Conservation (phyloP, 1,140 invertebrate genomes). For the Pectinophora gossypiella region DNA sequence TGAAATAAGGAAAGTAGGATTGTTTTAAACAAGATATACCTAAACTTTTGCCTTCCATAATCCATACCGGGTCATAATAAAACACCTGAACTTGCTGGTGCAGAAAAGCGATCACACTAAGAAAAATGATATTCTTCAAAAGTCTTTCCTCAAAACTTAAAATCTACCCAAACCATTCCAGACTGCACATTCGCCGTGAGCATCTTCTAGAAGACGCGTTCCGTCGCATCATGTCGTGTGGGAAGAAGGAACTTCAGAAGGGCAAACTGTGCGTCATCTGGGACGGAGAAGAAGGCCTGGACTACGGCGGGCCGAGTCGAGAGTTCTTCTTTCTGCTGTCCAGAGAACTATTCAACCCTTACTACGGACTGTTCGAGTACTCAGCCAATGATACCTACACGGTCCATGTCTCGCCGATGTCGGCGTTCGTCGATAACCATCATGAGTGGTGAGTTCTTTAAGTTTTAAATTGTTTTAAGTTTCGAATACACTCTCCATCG, state of each 20-base stretch:
- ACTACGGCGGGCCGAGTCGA: slow-evolving; percentile 96
- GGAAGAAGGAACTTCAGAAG: slow-evolving; percentile 96
- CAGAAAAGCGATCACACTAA: too few species aligned
- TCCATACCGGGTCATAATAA: not conserved
- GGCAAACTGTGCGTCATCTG: slow-evolving; percentile 96
- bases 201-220: slow-evolving; percentile 97
- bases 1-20: not conserved
- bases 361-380: slow-evolving; percentile 98
- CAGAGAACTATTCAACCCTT: slow-evolving; percentile 97
- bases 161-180: slow-evolving; percentile 61
- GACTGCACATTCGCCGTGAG: slow-evolving; percentile 93
- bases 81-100: not conserved
- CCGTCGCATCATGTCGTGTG: slow-evolving; percentile 96
- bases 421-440: slow-evolving; percentile 97
- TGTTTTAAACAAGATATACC: not conserved
- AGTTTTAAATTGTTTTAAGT: too few species aligned
- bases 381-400: slow-evolving; percentile 98
- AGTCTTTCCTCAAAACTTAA: not conserved
- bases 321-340: slow-evolving; percentile 99
- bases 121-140: too few species aligned
- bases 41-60: not conserved
- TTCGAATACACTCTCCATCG: too few species aligned
- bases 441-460: slow-evolving; percentile 96
- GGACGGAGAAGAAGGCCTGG: slow-evolving; percentile 96
- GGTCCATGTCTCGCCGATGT: slow-evolving; percentile 98